phyloP scores from a whole-genome alignment of 2,888 invertebrate species.

The Plebejus anna region DNA sequence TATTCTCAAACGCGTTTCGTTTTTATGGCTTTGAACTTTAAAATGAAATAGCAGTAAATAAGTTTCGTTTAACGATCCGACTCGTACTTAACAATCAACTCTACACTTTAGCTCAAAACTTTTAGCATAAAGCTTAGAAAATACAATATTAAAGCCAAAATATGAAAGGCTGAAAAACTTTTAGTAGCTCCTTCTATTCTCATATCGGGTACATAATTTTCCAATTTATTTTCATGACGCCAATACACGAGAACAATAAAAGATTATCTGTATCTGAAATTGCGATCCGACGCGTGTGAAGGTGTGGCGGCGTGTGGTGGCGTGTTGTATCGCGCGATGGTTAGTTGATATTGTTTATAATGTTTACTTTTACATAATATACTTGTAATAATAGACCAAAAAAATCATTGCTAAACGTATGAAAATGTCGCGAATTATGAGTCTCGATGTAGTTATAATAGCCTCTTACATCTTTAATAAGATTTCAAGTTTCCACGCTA shows the following conservation, averaged over 20 bases:
- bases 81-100: not conserved
- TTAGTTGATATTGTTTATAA: not conserved
- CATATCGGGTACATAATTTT: constrained; percentile 2
- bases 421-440: too few relatives aligned
- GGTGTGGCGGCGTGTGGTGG: not conserved
- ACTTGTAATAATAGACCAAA: not conserved
- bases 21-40: not conserved
- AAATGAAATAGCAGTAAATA: not conserved
- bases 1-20: not conserved
- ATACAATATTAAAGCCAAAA: not conserved
- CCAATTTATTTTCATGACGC: constrained; percentile 7
- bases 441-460: too few relatives aligned
- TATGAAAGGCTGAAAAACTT: not conserved
- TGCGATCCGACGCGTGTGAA: not conserved
- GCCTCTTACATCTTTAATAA: too few relatives aligned
- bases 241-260: not conserved
- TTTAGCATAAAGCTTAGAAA: not conserved
- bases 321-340: not conserved
- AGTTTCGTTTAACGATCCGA: not conserved
- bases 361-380: not conserved
- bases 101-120: not conserved
- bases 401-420: too few relatives aligned
- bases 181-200: not conserved
- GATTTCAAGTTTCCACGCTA: too few relatives aligned
- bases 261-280: constrained; percentile 6